Base-by-base conservation (phyloP, 2,888 invertebrate genomes). In the Entomobrya multifasciata region DNA sequence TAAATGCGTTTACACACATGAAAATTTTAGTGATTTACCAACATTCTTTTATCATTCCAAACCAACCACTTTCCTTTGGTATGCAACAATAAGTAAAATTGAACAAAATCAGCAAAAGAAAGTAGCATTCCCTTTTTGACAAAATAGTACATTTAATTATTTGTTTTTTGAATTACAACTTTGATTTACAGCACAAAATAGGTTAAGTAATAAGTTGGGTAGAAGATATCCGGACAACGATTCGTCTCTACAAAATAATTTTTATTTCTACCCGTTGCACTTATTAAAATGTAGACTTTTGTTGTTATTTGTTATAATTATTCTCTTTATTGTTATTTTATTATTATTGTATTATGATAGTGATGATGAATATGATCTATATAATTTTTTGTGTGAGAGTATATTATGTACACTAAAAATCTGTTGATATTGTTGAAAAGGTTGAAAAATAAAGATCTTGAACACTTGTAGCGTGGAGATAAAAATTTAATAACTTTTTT, bases 401-500 rank as follows among this genome's bases (percentile, higher is more conserved):
- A 78, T 79, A 83, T 74, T 70, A 79, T 83, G 87, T 83, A 60
- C 25, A 78, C 57, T 70, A 49, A 83, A 67, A 80, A 52, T 82
- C 79, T 80, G 78, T 83, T 84, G 80, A 79, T 83, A 62, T 83
- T 87, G 78, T 79, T 87, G 77, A 77, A 30, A 87, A 55, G 85
- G 82, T 83, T 87, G 79, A 72, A 87, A 87, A 83, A 87, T 87
- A 87, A 87, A 87, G 67, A 87, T 84, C 87, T 72, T 87, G 80
- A 87, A 87, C 83, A 87, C 80, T 87, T 83, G 62, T 72, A 62
- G 62, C 72, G 85, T 85, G 87, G 78, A 87, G 83, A 87, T 78
- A 87, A 70, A 78, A 49, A 79, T 49, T 55, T 52, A 22, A 15
- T 47, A 30, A 65, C 30, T n/a, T 62, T 25, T 27, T 78, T 0